A percentile compares a stretch with the other conserved stretches of the same genome.
phyloP scores from a whole-genome alignment of 2,797 vertebrate genomes.

The Myripristis murdjan region DNA sequence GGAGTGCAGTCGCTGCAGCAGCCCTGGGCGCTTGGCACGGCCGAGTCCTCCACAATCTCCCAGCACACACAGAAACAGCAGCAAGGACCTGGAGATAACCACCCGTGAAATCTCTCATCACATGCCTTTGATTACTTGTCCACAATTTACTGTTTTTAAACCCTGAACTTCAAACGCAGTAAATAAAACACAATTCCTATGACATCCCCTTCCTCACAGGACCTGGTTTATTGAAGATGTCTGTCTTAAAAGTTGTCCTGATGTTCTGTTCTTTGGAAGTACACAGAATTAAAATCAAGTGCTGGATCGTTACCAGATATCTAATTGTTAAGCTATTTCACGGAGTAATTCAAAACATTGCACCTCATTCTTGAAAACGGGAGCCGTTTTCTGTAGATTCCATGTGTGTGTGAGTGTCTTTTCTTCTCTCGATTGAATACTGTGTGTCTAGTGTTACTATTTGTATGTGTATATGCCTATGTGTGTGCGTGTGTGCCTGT shows the following conservation, averaged over 20 bases:
- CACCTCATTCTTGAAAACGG: constrained; percentile 57
- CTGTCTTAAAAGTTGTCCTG: constrained; percentile 57
- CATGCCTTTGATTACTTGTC: constrained; percentile 85
- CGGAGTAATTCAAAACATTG: constrained; percentile 63
- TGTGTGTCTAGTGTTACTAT: constrained; percentile 52
- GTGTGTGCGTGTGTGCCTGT: constrained; percentile 60
- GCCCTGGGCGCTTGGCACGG: constrained; percentile 86
- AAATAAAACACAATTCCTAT: constrained; percentile 78
- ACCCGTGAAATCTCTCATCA: constrained; percentile 86
- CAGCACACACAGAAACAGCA: constrained; percentile 77
- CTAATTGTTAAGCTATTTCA: constrained; percentile 59
- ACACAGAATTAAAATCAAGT: constrained; percentile 45
- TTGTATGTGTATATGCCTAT: constrained; percentile 40
- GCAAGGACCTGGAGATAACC: constrained; percentile 85
- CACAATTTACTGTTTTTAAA: constrained; percentile 85
- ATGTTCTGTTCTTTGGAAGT: constrained; percentile 48
- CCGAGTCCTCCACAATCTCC: constrained; percentile 79
- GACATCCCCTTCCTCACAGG: constrained; percentile 52
- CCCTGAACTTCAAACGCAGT: constrained; percentile 78
- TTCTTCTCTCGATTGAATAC: constrained; percentile 56
- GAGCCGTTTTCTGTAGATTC: constrained; percentile 56
- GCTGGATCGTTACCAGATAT: constrained; percentile 57
- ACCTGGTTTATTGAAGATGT: constrained; percentile 66
- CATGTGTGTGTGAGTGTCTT: constrained; percentile 38
- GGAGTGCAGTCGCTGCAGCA: constrained; percentile 76